These are phyloP conservation scores for Torymus auratus DNA, from an alignment of 2,888 invertebrate species.

Conservation along the genomic window DNA sequence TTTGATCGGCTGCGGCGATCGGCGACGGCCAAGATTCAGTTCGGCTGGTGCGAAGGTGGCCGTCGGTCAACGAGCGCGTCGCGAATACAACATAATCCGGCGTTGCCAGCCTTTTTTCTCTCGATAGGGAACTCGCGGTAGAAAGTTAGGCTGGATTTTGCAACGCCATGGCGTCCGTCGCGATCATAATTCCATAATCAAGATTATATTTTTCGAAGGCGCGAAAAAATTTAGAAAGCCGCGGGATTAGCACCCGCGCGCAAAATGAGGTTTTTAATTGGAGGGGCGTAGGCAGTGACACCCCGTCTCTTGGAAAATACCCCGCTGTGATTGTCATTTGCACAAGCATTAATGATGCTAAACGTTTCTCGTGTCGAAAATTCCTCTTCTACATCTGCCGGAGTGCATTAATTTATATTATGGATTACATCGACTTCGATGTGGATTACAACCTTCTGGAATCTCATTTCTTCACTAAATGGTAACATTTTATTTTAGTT, in stretches of 20 bases:
- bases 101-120: too few species aligned
- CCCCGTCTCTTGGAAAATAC: too few species aligned
- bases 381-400: too few species aligned
- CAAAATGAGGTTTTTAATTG: conserved; percentile 39
- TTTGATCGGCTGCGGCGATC: not conserved
- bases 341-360: too few species aligned
- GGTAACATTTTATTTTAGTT: not conserved
- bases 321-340: too few species aligned
- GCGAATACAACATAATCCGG: too few species aligned
- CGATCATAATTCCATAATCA: conserved; percentile 1
- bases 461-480: conserved; percentile 8
- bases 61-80: too few species aligned
- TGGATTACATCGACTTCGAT: conserved; percentile 20
- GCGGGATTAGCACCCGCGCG: not conserved
- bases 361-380: too few species aligned
- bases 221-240: conserved; percentile 39
- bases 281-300: not conserved
- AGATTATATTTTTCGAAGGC: conserved; percentile 4
- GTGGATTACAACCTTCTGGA: conserved; percentile 12
- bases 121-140: too few species aligned
- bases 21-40: not conserved
- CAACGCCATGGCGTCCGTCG: too few species aligned
- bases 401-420: not conserved
- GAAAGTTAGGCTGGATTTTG: too few species aligned
- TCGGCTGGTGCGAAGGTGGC: too few species aligned